Base-by-base conservation (phyloP, 2,797 vertebrate species). In the Coregonus suidteri region DNA sequence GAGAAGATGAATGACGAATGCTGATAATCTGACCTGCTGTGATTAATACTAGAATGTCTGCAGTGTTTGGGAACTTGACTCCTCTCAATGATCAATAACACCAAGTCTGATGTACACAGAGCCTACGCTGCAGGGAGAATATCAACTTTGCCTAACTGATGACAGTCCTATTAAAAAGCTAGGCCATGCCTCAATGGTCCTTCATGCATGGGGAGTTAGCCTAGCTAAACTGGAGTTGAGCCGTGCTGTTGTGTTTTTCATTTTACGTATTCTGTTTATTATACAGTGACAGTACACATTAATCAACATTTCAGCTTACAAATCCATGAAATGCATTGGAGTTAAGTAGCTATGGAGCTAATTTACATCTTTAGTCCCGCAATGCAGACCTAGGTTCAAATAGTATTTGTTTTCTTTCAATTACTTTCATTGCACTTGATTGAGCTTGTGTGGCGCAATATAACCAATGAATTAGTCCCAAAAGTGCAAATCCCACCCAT, bases 1-100 rank as follows among this genome's bases (percentile, higher is more conserved):
- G 15, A 37, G 75, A 90, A 91, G 92, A 93, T 86, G 80, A 86
- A 94, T 92, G 90, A 84, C 75, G 77, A 90, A 56, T 71, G 80
- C 81, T 89, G 90, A 90, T 93, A 90, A 90, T 90, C 85, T 88
- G 91, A 86, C 88, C 80, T 54, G 65, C 80, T 82, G 87, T 91
- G 91, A 93, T 92, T 87, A 93, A 93, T 93, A 82, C 79, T 71
- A 76, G 47, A 76, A 71, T 84, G 81, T 82, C 79, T 80, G 59
- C 14, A 31, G 68, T 82, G 81, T 83, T 86, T 82, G 53, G 79
- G 80, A 78, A 83, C 79, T 79, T 59, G 80, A 77, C 79, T 87
- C 78, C 52, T 74, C 76, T 13, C 31, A 9, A 37, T 65, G 56
- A 74, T 64, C 37, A 65, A 64, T 74, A 74, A 5, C 53, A 34